These are phyloP conservation scores for Meloidogyne floridensis DNA, from an alignment of 1,140 invertebrate genomes.

Conservation along the genomic window DNA sequence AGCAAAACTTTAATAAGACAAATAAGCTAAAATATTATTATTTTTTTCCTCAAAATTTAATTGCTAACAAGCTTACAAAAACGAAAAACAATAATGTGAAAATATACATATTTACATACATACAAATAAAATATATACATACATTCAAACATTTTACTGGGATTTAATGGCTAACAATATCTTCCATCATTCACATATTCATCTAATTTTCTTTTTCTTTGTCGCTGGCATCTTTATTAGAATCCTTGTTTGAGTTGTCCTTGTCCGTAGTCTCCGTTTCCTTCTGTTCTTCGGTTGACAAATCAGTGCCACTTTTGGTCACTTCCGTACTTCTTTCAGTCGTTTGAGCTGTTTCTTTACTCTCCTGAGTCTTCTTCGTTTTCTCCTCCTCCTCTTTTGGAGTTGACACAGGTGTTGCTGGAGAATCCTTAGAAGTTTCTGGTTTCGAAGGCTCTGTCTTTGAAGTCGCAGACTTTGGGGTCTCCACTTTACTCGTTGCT, in stretches of 20 bases:
- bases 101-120: too few species aligned
- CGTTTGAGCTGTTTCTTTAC: neutral
- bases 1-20: too few species aligned
- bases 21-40: too few species aligned
- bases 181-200: neutral
- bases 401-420: neutral
- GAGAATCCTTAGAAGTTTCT: neutral
- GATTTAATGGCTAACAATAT: slow-evolving; percentile 3
- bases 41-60: too few species aligned
- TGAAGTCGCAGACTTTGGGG: neutral
- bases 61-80: too few species aligned
- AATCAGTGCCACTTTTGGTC: neutral
- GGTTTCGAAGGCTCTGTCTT: neutral
- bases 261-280: neutral
- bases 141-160: neutral
- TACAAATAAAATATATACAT: neutral
- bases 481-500: neutral
- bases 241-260: neutral
- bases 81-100: too few species aligned
- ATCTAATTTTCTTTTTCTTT: neutral
- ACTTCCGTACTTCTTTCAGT: neutral
- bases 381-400: neutral
- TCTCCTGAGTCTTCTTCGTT: neutral
- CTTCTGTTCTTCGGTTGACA: neutral
- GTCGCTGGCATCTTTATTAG: neutral